A percentile compares a stretch with the other conserved stretches of the same genome.
phyloP scores from a whole-genome alignment of 2,113 vertebrate genomes.

The Trichechus manatus region DNA sequence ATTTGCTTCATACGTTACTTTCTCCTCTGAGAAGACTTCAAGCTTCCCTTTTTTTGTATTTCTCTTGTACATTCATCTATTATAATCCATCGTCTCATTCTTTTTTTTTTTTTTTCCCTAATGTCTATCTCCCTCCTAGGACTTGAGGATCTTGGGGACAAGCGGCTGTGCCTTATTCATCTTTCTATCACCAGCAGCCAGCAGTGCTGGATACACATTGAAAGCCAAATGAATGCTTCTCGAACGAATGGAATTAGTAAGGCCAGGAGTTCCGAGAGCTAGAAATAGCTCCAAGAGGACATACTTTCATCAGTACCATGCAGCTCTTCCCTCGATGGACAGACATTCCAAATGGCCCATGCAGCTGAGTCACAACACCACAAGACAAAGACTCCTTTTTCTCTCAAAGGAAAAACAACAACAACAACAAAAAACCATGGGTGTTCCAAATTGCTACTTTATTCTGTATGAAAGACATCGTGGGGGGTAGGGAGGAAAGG shows the following conservation, averaged over 20 bases:
- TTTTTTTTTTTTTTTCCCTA: background rate
- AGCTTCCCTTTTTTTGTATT: background rate
- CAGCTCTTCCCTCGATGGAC: background rate
- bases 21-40: background rate
- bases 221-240: background rate
- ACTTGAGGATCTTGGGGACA: background rate
- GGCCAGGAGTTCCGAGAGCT: background rate
- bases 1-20: background rate
- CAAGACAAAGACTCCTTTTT: conserved; percentile 8
- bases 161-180: background rate
- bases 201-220: background rate
- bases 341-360: background rate
- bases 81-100: background rate
- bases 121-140: background rate
- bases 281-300: background rate
- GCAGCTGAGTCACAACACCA: background rate
- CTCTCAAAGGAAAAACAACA: background rate
- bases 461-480: background rate
- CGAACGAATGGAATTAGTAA: background rate
- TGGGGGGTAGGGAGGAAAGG: background rate
- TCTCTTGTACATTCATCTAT: background rate
- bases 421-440: background rate
- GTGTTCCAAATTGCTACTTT: background rate
- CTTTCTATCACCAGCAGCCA: background rate
- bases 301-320: background rate